These are phyloP conservation scores for Hydrophis major DNA, from an alignment of 2,797 vertebrate species.

Conservation along the genomic window DNA sequence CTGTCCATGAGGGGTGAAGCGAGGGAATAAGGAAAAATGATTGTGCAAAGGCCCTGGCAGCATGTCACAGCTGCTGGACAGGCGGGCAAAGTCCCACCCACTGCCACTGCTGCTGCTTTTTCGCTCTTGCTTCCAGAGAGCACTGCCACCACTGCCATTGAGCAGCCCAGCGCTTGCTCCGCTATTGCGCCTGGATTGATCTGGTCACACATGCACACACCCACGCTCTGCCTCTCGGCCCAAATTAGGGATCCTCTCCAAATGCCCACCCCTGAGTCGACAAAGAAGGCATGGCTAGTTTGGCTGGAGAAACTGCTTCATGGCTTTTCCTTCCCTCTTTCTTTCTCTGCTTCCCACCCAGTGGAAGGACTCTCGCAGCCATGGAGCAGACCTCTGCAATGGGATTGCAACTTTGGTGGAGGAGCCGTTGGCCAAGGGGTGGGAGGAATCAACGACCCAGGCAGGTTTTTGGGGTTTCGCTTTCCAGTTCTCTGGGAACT, in stretches of 20 bases:
- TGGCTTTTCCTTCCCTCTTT: background rate
- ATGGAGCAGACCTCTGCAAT: background rate
- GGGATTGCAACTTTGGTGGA: background rate
- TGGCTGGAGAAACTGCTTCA: background rate
- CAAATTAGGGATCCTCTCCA: slow-evolving; percentile 69
- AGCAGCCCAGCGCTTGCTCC: slow-evolving; percentile 43
- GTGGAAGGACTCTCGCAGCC: background rate
- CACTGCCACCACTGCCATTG: background rate
- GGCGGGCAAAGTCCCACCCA: background rate
- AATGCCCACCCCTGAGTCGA: slow-evolving; percentile 50
- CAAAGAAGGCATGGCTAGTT: slow-evolving; percentile 13
- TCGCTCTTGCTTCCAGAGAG: slow-evolving; percentile 26
- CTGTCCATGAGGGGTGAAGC: background rate
- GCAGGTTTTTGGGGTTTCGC: background rate
- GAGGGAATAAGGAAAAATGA: no score
- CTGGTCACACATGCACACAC: slow-evolving; percentile 65
- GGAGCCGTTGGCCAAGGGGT: background rate
- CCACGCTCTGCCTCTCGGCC: slow-evolving; percentile 24
- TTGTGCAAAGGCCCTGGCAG: background rate
- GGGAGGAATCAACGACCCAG: background rate
- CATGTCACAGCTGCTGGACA: slow-evolving; percentile 9
- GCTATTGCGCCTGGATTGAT: slow-evolving; percentile 73
- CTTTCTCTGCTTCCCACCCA: background rate
- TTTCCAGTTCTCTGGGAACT: background rate
- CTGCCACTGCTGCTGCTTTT: background rate